A percentile compares a stretch with the other conserved stretches of the same genome.
Evolutionary conservation across 2,797 vertebrate species (phyloP).

Genomic region (Tenualosa ilisha): DNA sequence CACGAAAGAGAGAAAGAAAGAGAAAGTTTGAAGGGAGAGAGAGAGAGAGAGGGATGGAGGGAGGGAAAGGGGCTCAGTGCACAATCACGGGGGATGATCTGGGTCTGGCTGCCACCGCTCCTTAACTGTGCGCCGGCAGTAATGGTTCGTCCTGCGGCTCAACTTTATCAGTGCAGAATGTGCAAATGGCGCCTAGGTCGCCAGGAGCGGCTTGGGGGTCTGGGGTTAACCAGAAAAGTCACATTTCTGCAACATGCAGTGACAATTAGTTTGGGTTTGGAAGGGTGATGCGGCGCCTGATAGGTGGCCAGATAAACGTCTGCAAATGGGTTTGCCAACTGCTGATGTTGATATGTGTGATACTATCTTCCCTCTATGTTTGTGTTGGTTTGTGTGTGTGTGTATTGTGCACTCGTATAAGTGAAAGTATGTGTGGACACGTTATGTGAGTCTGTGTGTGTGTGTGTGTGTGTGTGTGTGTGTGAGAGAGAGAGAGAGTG

Average conservation of each 20-base stretch:
- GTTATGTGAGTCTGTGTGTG: neutral
- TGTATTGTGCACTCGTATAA: neutral
- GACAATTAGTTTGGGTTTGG: conserved; percentile 12
- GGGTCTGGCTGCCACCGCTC: neutral
- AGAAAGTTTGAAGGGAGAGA: conserved; percentile 38
- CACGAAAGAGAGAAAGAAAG: neutral
- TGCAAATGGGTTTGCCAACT: neutral
- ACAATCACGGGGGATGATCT: neutral
- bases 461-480: too few species aligned
- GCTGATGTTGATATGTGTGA: neutral
- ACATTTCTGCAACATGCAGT: conserved; percentile 5
- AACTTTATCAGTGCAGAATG: neutral
- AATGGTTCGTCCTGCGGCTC: neutral
- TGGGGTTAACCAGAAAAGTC: conserved; percentile 11
- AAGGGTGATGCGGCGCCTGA: neutral
- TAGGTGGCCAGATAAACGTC: conserved; percentile 1
- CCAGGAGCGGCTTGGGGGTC: neutral
- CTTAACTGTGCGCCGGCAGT: neutral
- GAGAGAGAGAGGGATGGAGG: conserved; percentile 40
- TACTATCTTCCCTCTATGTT: neutral
- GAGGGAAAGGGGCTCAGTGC: neutral
- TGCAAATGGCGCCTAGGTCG: neutral
- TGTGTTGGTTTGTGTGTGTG: neutral
- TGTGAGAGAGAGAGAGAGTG: neutral
- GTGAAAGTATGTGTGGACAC: neutral